Evolutionary conservation across 2,797 vertebrate genomes (phyloP), one percentile per base, ranked within the genome.

Genomic region (Melanogrammus aeglefinus): DNA sequence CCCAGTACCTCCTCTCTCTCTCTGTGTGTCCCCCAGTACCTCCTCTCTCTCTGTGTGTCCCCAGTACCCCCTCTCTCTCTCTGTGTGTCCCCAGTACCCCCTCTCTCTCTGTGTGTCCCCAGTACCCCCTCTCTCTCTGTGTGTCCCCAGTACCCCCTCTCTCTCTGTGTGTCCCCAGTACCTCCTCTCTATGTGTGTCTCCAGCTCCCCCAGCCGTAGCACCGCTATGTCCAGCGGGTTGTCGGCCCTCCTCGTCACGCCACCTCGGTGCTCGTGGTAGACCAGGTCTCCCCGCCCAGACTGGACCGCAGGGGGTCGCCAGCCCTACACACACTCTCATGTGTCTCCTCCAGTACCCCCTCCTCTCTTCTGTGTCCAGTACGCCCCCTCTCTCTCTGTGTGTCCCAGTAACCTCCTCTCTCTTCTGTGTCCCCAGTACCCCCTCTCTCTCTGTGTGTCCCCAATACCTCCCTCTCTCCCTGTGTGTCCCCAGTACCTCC

Each of bases 301-400:
- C 74, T 95, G 95, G 72, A 93, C 94, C 74, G 95, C 95, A 80
- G 95, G 94, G 91, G 94, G 95, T 88, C 95, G 95, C 96, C 96
- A 97, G 79, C 96, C 95, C 96, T 96, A 94, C 82, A 83, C 70
- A 2, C 6, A 63, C 57, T n/a, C n/a, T n/a, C n/a, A n/a, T n/a
- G n/a, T n/a, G n/a, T n/a, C n/a, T n/a, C n/a, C n/a, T 35, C 95
- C 96, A 95, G 94, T 97, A 96, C 95, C 96, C 96, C 96, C n/a
- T n/a, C n/a, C n/a, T n/a, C n/a, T n/a, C n/a, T n/a, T n/a, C n/a
- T n/a, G n/a, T n/a, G n/a, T n/a, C n/a, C n/a, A n/a, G n/a, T n/a
- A n/a, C n/a, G n/a, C n/a, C n/a, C n/a, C n/a, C n/a, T n/a, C n/a
- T n/a, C n/a, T n/a, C n/a, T n/a, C n/a, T n/a, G n/a, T n/a, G n/a